Evolutionary conservation across 2,797 vertebrate species (phyloP).

Genomic region (Valencia hispanica): DNA sequence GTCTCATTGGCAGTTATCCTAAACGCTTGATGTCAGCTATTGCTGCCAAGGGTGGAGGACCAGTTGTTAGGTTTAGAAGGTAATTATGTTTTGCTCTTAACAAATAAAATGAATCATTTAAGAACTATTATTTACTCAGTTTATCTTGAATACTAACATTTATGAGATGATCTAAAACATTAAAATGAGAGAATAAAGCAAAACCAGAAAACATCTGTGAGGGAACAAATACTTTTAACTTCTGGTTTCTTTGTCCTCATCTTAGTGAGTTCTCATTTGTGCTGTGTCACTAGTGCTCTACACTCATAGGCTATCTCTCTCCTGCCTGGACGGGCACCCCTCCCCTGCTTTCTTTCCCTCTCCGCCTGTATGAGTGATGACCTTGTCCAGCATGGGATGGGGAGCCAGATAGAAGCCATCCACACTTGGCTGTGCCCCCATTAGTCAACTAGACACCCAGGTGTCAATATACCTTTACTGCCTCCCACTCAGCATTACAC

Average conservation of each 20-base stretch:
- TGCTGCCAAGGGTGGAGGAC: too few species aligned
- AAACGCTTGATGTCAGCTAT: too few species aligned
- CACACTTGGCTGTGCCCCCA: slow-evolving; percentile 57
- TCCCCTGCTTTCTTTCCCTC: slow-evolving; percentile 4
- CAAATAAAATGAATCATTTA: too few species aligned
- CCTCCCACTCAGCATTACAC: slow-evolving; percentile 51
- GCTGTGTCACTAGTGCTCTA: slow-evolving; percentile 5
- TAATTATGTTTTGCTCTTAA: too few species aligned
- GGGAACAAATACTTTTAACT: neutral
- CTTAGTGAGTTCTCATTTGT: slow-evolving; percentile 14
- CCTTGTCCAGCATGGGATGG: slow-evolving; percentile 55
- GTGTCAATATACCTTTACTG: slow-evolving; percentile 48
- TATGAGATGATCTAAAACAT: too few species aligned
- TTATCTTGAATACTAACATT: too few species aligned
- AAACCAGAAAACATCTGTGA: neutral
- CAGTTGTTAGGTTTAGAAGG: too few species aligned
- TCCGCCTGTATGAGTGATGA: slow-evolving; percentile 61
- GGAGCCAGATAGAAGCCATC: slow-evolving; percentile 68
- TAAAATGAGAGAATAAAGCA: neutral
- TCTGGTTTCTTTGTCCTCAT: slow-evolving; percentile 6
- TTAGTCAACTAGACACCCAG: slow-evolving; percentile 66
- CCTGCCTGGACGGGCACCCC: slow-evolving; percentile 33
- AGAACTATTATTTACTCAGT: too few species aligned
- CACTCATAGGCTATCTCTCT: slow-evolving; percentile 15
- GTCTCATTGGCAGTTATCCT: too few species aligned